Evolutionary conservation across 1,140 invertebrate species (phyloP), one percentile per base, ranked within the genome.

Genomic region (Lepidurus arcticus): DNA sequence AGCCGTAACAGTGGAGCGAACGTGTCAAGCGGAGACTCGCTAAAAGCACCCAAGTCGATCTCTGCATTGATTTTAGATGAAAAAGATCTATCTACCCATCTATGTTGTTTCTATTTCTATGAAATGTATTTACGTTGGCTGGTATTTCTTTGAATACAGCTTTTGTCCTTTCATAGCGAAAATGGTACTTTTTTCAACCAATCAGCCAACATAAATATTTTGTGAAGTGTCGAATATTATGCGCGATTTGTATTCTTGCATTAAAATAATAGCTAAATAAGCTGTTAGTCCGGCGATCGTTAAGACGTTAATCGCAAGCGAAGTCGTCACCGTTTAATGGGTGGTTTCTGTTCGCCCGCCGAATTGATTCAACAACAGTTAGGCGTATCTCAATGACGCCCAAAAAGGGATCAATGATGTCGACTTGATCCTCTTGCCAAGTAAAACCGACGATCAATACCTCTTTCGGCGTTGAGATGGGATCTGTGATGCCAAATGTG

Each of bases 51-150:
- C 16, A 65, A 21, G 16, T 65, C 53, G 53, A 65, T 65, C 53
- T 65, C 53, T 21, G 13, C 53, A 65, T 65, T 65, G 53, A 65
- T 65, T 65, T 21, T 65, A 65, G 53, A 65, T 65, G 53, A 65
- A 65, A 34, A 21, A 65, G 53, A 65, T 65, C 53, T 13, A 65
- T 65, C 53, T n/a, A 21, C 3, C 34, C 3, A 34, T 34, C 34
- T 4, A 34, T 34, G 34, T 1, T 26, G 26, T 34, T 34, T 34
- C 34, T 34, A 34, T 34, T 34, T 34, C 34, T 34, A 34, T 1
- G 34, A 3, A 34, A 34, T 34, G 4, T 34, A 1, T 34, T 4
- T 34, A 34, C 34, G 34, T 34, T 34, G 34, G 34, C 34, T 34
- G 34, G 34, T 34, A 34, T 34, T 34, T 24, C 24, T 34, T 34